phyloP scores from a whole-genome alignment of 1,140 invertebrate genomes.

The Saxidomus purpurata region DNA sequence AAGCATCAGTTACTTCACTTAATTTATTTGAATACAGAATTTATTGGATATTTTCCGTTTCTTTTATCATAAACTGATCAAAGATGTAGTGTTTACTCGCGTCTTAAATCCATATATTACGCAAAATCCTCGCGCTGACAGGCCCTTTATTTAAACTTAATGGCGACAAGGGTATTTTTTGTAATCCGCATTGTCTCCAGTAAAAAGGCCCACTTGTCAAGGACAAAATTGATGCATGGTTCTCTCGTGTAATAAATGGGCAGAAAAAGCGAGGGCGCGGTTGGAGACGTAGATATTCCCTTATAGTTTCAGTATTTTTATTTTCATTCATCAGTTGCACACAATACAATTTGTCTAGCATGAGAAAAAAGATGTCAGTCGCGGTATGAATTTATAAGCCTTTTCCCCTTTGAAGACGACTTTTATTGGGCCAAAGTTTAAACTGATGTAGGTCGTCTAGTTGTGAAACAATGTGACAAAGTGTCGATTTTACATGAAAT shows the following conservation, averaged over 20 bases:
- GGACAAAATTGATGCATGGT: not conserved
- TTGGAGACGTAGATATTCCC: not conserved
- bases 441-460: no score
- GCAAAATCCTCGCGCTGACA: not conserved
- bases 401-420: no score
- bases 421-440: no score
- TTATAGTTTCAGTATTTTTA: no score
- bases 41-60: not conserved
- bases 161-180: not conserved
- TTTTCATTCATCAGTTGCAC: no score
- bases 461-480: no score
- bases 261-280: not conserved
- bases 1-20: not conserved
- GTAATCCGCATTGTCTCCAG: not conserved
- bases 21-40: not conserved
- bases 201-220: not conserved
- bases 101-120: slow-evolving; percentile 4
- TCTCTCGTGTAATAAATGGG: not conserved
- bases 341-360: no score
- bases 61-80: slow-evolving; percentile 3
- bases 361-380: no score
- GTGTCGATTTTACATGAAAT: no score
- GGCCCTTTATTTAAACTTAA: not conserved
- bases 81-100: not conserved
- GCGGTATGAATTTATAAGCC: no score